A percentile compares a stretch with the other conserved stretches of the same genome.
Evolutionary conservation across 2,888 invertebrate genomes (phyloP).

Genomic region (Strigamia maritima): DNA sequence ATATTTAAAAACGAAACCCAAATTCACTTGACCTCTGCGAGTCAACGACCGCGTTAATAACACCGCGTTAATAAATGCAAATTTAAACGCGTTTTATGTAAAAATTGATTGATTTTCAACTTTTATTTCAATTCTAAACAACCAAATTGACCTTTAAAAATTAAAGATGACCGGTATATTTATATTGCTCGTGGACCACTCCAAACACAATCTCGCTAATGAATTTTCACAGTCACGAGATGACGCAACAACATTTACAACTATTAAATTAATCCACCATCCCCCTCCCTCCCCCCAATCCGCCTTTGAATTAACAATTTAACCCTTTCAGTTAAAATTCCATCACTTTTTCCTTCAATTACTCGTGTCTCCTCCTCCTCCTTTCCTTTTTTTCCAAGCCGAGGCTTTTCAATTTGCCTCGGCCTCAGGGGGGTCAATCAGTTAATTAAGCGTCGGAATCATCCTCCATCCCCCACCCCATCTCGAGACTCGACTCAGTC

Average conservation of each 20-base stretch:
- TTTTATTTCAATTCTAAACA: too few relatives aligned
- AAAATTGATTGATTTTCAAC: neutral
- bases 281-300: too few relatives aligned
- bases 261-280: conserved; percentile 7
- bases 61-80: too few relatives aligned
- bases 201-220: conserved; percentile 20
- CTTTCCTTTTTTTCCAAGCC: neutral
- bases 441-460: conserved; percentile 26
- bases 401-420: conserved; percentile 20
- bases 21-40: neutral
- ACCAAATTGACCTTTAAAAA: neutral
- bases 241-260: conserved; percentile 10
- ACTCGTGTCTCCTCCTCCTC: conserved; percentile 7
- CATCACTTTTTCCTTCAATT: neutral
- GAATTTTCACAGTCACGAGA: conserved; percentile 23
- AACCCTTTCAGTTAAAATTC: neutral
- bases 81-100: too few relatives aligned
- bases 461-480: neutral
- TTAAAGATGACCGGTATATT: neutral
- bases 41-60: neutral
- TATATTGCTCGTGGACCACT: neutral
- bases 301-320: too few relatives aligned
- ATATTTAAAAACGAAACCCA: neutral
- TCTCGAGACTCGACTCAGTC: neutral
- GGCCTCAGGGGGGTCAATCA: conserved; percentile 25